Base-by-base conservation (phyloP, 1,140 invertebrate genomes). In the Drosophila kurseongensis region DNA sequence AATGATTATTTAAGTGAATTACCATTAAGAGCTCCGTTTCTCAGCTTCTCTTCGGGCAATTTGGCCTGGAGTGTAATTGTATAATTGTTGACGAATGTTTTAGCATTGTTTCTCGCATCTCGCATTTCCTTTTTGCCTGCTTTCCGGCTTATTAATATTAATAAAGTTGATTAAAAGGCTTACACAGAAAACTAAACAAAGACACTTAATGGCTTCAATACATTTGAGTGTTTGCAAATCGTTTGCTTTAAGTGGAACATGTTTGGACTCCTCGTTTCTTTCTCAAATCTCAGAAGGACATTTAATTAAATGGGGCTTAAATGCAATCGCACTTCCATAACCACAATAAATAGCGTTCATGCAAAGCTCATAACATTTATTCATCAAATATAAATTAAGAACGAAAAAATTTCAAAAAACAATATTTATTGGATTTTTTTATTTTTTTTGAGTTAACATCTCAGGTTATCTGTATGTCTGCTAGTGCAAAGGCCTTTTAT, bases 1-100 rank as follows among this genome's bases (percentile, higher is more conserved):
- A 89, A 89, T 89, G 84, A 89, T 80, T 89, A 83, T 88, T 84
- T 89, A 84, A 84, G 84, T 89, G 84, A 89, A 89, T 89, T 89
- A 88, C 67, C 75, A 88, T 88, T 88, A 83, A 79, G 84, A 81
- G 66, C 47, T 69, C 62, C 8, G 42, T 8, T 42, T 45, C 45
- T 36, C 29, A 23, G 27, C 60, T 42, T 38, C 55, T 38, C 50
- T 50, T 10, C 16, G 44, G 27, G 42, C 47, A 69, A 61, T 65
- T 75, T 69, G 57, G 73, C 79, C 54, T 42, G 32, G 38, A 68
- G 71, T 74, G 59, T 76, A 89, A 88, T 86, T 86, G 83, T 86
- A 51, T 89, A 89, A 89, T 88, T 89, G 80, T 88, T 89, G 80
- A 82, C 75, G 75, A 68, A 61, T 69, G 42, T 58, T 63, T 71